A percentile compares a stretch with the other conserved stretches of the same genome.
Evolutionary conservation across 2,888 invertebrate genomes (phyloP).

Genomic region (Drosophila prostipennis): DNA sequence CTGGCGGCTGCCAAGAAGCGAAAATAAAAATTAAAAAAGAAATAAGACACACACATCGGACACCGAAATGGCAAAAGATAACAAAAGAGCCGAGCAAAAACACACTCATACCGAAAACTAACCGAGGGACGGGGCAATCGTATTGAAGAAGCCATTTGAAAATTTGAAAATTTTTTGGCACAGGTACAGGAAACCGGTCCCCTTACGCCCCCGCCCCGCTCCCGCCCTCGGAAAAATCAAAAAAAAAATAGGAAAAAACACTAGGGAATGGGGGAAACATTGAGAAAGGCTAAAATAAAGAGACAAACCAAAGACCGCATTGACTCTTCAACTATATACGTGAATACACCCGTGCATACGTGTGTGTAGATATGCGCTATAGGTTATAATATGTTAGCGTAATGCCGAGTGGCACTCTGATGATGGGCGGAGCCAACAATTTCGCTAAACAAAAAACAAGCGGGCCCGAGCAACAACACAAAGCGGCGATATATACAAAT

Average conservation of each 20-base stretch:
- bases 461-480: constrained; percentile 61
- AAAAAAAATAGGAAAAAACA: constrained; percentile 1
- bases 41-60: constrained; percentile 41
- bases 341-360: constrained; percentile 5
- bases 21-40: constrained; percentile 49
- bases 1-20: constrained; percentile 45
- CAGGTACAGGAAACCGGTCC: constrained; percentile 74
- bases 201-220: background rate
- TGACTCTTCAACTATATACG: constrained; percentile 74
- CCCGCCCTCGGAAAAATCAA: constrained; percentile 7
- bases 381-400: constrained; percentile 79
- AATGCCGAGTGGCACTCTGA: constrained; percentile 77
- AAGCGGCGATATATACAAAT: constrained; percentile 31
- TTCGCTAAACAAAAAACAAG: constrained; percentile 75
- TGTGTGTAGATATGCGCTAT: constrained; percentile 53
- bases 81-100: constrained; percentile 49
- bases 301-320: constrained; percentile 78
- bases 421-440: constrained; percentile 81
- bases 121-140: background rate
- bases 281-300: constrained; percentile 64
- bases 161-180: constrained; percentile 82
- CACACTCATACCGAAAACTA: constrained; percentile 24
- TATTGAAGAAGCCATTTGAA: constrained; percentile 81
- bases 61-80: constrained; percentile 60
- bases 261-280: constrained; percentile 15